Conservation (phyloP, 2,113 vertebrate genomes). For the Cichladusa arquata region DNA sequence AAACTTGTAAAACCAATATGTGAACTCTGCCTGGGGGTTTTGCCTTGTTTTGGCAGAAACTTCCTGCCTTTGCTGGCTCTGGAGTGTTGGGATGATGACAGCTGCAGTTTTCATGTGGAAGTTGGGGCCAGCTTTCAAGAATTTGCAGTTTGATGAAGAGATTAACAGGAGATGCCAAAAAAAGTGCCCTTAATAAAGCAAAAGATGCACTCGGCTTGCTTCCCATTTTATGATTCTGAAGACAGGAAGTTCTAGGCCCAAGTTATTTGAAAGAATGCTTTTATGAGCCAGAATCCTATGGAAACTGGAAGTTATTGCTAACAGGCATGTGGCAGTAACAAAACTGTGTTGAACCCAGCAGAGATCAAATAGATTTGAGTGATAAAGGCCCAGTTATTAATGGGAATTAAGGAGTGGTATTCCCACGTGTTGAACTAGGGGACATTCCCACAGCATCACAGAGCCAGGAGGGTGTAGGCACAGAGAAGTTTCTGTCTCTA, state of each 20-base stretch:
- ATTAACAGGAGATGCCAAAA: neutral
- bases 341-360: neutral
- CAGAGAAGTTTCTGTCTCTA: fast-evolving
- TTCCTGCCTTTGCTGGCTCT: neutral
- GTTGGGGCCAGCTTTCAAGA: neutral
- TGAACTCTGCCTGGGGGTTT: neutral
- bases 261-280: neutral
- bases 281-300: neutral
- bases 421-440: neutral
- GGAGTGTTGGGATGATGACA: neutral
- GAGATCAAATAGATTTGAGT: neutral
- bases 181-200: neutral
- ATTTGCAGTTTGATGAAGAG: neutral
- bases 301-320: neutral
- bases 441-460: neutral
- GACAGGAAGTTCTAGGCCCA: neutral
- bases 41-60: neutral
- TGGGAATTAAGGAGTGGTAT: neutral
- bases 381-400: neutral
- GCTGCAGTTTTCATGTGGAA: neutral
- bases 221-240: neutral
- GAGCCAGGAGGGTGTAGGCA: neutral
- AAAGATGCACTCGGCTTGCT: neutral
- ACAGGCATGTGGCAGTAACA: neutral
- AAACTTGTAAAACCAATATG: neutral